Percentiles rank a stretch among this genome's conserved stretches.
Evolutionary conservation across 1,140 invertebrate species (phyloP).

Genomic region (Bombyx mandarina): DNA sequence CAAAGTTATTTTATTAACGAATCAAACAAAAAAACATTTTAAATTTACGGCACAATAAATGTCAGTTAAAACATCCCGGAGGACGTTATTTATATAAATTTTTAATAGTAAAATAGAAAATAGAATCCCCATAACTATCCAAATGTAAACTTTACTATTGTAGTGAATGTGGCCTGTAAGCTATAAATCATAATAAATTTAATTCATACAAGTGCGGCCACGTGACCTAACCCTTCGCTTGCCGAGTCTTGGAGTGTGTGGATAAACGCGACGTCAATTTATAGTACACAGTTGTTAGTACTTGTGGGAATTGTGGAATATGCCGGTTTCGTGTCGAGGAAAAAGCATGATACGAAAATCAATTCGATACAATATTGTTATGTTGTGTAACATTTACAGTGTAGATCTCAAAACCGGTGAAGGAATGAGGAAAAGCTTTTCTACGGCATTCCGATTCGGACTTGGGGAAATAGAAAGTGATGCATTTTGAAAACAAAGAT

Average conservation of each 20-base stretch:
- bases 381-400: no score
- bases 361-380: no score
- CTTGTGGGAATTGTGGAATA: no score
- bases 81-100: conserved; percentile 19
- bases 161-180: conserved; percentile 36
- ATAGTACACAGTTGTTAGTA: no score
- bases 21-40: conserved; percentile 18
- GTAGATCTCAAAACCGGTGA: no score
- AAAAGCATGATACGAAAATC: no score
- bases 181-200: conserved; percentile 30
- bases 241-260: neutral
- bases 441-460: no score
- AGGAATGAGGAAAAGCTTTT: no score
- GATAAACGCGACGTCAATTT: no score
- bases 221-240: conserved; percentile 12
- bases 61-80: conserved; percentile 28
- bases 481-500: no score
- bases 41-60: conserved; percentile 37
- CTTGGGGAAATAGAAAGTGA: no score
- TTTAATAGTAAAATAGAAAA: conserved; percentile 1
- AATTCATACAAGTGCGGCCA: conserved; percentile 10
- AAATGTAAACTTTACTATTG: conserved; percentile 18
- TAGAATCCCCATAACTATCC: conserved; percentile 22
- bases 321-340: no score
- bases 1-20: neutral